These are phyloP conservation scores for Halcyon chelicuti DNA, from an alignment of 2,797 vertebrate species.

Conservation along the genomic window DNA sequence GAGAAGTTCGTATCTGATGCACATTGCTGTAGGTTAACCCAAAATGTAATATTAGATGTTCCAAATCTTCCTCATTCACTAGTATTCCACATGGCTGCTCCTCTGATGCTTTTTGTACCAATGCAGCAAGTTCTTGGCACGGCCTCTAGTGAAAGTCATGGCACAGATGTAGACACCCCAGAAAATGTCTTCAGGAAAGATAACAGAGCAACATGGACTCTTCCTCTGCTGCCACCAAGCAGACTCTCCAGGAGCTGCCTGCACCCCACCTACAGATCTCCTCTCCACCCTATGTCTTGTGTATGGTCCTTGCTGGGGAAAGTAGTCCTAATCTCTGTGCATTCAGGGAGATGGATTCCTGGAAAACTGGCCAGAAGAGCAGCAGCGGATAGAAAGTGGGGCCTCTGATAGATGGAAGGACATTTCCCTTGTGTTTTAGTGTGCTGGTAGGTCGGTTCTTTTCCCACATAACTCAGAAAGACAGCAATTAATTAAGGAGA, in stretches of 20 bases:
- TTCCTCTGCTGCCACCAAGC: neutral
- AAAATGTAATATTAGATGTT: neutral
- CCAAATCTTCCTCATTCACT: neutral
- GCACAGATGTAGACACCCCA: neutral
- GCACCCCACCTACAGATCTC: neutral
- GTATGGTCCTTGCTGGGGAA: neutral
- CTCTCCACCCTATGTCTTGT: accelerated
- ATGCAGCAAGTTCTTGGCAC: neutral
- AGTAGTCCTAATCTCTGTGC: accelerated
- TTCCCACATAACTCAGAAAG: conserved; percentile 65
- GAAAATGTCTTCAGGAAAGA: neutral
- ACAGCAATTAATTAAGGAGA: conserved; percentile 60
- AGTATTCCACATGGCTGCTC: neutral
- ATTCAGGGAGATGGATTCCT: neutral
- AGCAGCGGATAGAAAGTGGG: neutral
- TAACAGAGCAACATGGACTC: neutral
- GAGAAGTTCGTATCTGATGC: neutral
- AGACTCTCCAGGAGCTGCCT: neutral
- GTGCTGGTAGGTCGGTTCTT: neutral
- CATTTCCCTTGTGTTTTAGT: conserved; percentile 14
- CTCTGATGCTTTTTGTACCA: neutral
- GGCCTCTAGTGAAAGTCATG: neutral
- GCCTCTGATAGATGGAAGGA: neutral
- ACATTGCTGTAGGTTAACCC: neutral
- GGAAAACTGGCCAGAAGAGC: neutral